Conservation (phyloP, 92 coral and sea anemone genomes). For the Epizoanthus illoricatus region DNA sequence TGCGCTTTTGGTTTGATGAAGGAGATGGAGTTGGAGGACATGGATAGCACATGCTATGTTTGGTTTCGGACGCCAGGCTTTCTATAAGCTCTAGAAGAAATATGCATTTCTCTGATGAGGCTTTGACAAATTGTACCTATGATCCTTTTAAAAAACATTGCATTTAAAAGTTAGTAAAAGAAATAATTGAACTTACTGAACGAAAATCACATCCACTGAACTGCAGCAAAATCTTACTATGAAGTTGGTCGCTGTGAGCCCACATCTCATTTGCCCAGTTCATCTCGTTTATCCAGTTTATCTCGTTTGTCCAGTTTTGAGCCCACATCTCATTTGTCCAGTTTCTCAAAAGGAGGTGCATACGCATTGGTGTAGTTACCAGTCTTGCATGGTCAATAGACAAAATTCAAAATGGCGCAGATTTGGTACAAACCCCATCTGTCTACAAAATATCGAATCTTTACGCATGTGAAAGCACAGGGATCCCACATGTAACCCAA, state of each 20-base stretch:
- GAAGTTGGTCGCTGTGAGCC: conserved; percentile 9
- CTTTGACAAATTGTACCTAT: conserved; percentile 28
- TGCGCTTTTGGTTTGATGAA: background rate
- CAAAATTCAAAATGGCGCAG: too few species aligned
- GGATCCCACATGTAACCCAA: too few species aligned
- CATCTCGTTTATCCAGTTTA: too few species aligned
- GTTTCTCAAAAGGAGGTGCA: too few species aligned
- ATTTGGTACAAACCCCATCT: too few species aligned
- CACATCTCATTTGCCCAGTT: conserved; percentile 13
- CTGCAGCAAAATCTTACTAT: conserved; percentile 19
- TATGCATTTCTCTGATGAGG: conserved; percentile 25
- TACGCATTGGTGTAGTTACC: too few species aligned
- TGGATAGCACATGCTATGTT: conserved; percentile 15
- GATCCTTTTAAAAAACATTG: conserved; percentile 32
- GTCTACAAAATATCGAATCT: too few species aligned
- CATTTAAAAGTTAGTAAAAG: too few species aligned
- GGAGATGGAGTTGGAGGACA: conserved; percentile 15
- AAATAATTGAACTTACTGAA: conserved; percentile 16
- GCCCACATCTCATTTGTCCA: too few species aligned
- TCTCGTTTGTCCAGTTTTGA: too few species aligned
- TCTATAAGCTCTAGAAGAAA: conserved; percentile 10
- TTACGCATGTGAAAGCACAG: too few species aligned
- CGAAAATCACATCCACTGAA: conserved; percentile 25
- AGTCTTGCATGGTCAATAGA: too few species aligned
- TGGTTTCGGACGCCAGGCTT: conserved; percentile 21